Base-by-base conservation (phyloP, 2,888 invertebrate genomes). In the Boloria euphrosyne region DNA sequence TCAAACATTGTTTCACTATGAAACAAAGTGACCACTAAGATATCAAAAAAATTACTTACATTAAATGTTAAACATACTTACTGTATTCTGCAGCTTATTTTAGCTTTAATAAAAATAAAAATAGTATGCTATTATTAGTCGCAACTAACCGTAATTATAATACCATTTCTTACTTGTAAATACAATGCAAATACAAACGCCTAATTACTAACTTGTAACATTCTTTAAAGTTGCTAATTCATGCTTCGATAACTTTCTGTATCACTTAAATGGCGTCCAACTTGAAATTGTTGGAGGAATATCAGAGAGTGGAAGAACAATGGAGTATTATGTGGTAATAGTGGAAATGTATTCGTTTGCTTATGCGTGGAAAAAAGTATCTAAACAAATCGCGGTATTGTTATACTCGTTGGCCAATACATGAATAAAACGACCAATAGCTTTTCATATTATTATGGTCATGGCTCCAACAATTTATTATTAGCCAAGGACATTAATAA, bases 291-390 rank as follows among this genome's bases (percentile, higher is more conserved):
- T 80, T 82, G 82, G 84, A 90, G 87, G 87, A 90, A 90, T 88
- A 90, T 87, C 87, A 87, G 83, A 84, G 84, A 84, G 84, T 86
- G 81, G 80, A 80, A 86, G 90, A 91, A 91, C 91, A 91, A 91
- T 91, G 86, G 91, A 80, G 90, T 87, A 91, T 91, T 91, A 91
- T 91, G 91, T 91, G 91, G 89, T 90, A 91, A 91, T 91, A 90
- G 87, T 90, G 88, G 86, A 90, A 90, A 91, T 90, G 89, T 89
- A 91, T 91, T 87, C 89, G 82, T 87, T 88, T 86, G 82, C 82
- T 88, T 86, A 85, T 85, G 86, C 85, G 83, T 83, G 83, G 85
- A 89, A 91, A 88, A 90, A 91, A 90, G 85, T 85, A 89, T 86
- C 89, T 87, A 89, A 90, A 89, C 90, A 90, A 90, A 90, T 90